Evolutionary conservation across 2,797 vertebrate genomes (phyloP).

Genomic region (Acipenser ruthenus): DNA sequence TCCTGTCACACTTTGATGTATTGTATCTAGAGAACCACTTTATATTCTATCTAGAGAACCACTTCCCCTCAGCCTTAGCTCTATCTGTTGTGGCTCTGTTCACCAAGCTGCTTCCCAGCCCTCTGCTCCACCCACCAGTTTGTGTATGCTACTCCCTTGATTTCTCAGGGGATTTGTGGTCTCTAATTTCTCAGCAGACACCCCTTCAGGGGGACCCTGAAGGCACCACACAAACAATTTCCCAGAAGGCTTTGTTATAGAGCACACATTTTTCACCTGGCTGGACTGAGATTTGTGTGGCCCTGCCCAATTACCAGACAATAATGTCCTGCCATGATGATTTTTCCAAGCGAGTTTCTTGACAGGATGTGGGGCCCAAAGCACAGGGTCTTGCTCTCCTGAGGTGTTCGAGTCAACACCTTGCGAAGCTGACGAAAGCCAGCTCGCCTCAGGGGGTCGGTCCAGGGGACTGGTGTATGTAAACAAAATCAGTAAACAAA

Average conservation of each 20-base stretch:
- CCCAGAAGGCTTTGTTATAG: conserved; percentile 6
- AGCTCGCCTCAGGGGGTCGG: neutral
- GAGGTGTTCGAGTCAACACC: conserved; percentile 20
- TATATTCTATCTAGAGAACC: neutral
- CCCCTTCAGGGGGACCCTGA: neutral
- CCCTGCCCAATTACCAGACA: conserved; percentile 61
- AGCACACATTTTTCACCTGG: conserved; percentile 31
- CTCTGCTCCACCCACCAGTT: conserved; percentile 19
- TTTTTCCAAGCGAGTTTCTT: conserved; percentile 32
- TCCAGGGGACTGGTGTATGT: neutral
- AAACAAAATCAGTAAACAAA: no score
- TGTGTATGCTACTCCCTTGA: conserved; percentile 12
- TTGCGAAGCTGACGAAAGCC: neutral
- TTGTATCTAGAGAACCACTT: neutral
- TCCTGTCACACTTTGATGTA: no score
- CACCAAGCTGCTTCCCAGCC: conserved; percentile 20
- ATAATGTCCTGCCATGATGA: conserved; percentile 19
- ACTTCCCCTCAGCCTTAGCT: neutral
- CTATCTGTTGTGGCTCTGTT: neutral
- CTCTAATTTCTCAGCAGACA: neutral
- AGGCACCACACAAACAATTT: conserved; percentile 20
- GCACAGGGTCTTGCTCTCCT: conserved; percentile 13
- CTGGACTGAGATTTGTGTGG: conserved; percentile 39
- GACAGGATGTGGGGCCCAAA: neutral
- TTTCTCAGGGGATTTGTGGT: conserved; percentile 1